A percentile compares a stretch with the other conserved stretches of the same genome.
phyloP scores from a whole-genome alignment of 1,140 invertebrate species.

The Drosophila punjabiensis region DNA sequence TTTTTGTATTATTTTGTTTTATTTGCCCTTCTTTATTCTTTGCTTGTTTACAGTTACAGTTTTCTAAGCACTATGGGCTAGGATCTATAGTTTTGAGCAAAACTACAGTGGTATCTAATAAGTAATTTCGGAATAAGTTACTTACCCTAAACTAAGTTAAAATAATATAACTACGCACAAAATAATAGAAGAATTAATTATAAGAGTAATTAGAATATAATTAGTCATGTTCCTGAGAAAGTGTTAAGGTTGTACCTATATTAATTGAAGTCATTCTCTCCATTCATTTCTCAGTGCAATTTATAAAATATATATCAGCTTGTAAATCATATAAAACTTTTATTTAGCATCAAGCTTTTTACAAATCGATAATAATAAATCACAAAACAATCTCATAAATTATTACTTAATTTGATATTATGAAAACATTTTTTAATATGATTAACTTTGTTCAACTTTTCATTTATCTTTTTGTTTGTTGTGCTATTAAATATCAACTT shows the following conservation, averaged over 20 bases:
- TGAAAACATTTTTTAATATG: too few relatives aligned
- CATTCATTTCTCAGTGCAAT: neutral
- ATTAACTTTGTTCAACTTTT: neutral
- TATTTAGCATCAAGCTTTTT: too few relatives aligned
- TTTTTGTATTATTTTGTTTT: neutral
- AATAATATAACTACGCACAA: neutral
- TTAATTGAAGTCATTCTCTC: neutral
- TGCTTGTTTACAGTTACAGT: neutral
- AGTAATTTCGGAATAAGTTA: neutral
- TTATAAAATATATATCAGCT: neutral
- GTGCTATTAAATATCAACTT: too few relatives aligned
- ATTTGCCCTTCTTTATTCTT: neutral
- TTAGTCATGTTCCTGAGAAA: neutral
- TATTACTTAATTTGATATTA: too few relatives aligned
- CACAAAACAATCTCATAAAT: neutral
- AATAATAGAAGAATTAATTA: neutral
- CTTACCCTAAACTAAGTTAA: neutral
- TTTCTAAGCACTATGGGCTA: neutral
- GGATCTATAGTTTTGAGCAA: neutral
- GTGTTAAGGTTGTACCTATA: neutral
- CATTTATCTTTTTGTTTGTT: too few relatives aligned
- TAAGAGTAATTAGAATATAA: neutral
- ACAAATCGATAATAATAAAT: neutral
- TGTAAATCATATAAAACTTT: neutral
- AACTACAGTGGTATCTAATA: neutral